A percentile compares a stretch with the other conserved stretches of the same genome.
Evolutionary conservation across 2,797 vertebrate genomes (phyloP).

Genomic region (Acomys russatus): DNA sequence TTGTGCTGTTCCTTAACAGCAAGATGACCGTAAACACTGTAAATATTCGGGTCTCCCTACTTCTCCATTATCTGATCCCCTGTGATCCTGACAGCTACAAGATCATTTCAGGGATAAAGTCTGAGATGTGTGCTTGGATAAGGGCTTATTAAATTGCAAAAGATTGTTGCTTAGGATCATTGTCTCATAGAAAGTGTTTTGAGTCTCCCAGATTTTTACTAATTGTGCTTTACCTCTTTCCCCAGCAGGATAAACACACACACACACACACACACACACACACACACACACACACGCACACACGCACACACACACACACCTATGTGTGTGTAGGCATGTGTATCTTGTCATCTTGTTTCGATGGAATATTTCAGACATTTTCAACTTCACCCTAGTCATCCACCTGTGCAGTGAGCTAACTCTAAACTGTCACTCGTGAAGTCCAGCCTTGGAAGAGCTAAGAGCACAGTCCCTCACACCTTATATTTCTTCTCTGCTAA

Average conservation of each 20-base stretch:
- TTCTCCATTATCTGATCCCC: not conserved
- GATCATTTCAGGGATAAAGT: not conserved
- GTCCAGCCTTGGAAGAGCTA: not conserved
- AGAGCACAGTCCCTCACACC: not conserved
- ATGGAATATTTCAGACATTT: constrained; percentile 14
- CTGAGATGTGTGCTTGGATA: not conserved
- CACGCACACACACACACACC: not conserved
- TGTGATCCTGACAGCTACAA: not conserved
- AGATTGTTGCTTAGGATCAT: not conserved
- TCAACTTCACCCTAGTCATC: not conserved
- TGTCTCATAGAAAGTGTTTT: not conserved
- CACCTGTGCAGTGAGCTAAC: not conserved
- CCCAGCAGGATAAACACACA: not conserved
- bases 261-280: not conserved
- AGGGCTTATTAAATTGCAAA: not conserved
- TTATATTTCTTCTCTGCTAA: not conserved
- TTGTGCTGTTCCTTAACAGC: not conserved
- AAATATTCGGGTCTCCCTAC: not conserved
- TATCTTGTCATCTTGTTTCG: not conserved
- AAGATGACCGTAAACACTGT: not conserved
- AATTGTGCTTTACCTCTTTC: not conserved
- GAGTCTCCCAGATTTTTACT: not conserved
- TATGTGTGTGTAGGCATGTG: not conserved
- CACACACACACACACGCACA: not conserved
- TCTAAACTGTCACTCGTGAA: not conserved